Evolutionary conservation across 2,113 vertebrate species (phyloP).

Genomic region (Ciconia maguari): DNA sequence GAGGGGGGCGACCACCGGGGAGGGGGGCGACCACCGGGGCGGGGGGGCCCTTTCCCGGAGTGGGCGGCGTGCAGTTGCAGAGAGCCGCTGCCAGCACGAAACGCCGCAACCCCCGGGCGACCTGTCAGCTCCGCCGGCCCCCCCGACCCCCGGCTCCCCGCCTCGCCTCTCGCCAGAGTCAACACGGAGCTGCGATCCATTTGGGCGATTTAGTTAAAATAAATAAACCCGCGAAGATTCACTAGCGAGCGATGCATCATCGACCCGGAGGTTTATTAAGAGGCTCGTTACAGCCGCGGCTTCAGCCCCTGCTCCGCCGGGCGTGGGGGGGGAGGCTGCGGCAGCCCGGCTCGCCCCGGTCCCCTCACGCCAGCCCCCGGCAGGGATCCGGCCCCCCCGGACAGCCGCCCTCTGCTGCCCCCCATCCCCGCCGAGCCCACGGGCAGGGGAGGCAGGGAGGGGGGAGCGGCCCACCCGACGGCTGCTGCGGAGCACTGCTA

Average conservation of each 20-base stretch:
- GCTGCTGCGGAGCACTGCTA: background rate
- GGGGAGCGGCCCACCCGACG: background rate
- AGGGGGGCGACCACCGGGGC: background rate
- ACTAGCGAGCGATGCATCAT: background rate
- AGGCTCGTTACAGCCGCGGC: background rate
- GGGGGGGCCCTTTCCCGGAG: no score
- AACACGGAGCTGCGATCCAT: slow-evolving; percentile 26
- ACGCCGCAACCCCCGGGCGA: background rate
- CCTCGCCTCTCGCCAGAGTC: slow-evolving; percentile 1
- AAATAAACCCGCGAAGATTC: slow-evolving; percentile 37
- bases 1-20: background rate
- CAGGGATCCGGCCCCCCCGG: background rate
- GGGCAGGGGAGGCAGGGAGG: no score
- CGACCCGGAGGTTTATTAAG: slow-evolving; percentile 39
- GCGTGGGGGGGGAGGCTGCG: background rate
- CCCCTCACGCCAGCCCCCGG: no score
- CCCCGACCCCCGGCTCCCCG: background rate
- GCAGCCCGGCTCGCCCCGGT: background rate
- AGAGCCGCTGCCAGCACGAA: background rate
- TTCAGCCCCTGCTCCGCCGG: background rate
- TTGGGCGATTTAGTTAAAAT: slow-evolving; percentile 36
- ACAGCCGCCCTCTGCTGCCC: background rate
- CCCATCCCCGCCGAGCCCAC: background rate
- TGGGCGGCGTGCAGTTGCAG: background rate
- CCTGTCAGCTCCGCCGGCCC: background rate